phyloP scores from a whole-genome alignment of 2,113 vertebrate genomes.

The Synodontis membranacea region DNA sequence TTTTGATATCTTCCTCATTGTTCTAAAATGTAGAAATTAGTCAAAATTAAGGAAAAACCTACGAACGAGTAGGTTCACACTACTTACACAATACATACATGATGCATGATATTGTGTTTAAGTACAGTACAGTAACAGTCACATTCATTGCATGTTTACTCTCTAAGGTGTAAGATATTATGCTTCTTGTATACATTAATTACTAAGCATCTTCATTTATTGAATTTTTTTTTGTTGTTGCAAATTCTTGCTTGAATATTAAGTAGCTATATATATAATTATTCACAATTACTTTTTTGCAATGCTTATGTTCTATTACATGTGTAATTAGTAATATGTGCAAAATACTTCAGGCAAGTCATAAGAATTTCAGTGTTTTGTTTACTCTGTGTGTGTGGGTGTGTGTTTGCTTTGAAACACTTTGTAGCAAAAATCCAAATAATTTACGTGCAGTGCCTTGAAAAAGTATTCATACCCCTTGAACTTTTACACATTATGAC shows the following conservation, averaged over 20 bases:
- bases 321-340: neutral
- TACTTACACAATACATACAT: neutral
- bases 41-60: no score
- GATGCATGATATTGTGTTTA: neutral
- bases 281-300: neutral
- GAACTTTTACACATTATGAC: no score
- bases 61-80: no score
- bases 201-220: constrained; percentile 74
- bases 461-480: no score
- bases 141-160: constrained; percentile 74
- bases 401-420: neutral
- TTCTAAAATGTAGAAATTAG: no score
- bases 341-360: neutral
- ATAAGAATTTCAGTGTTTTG: neutral
- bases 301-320: neutral
- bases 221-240: constrained; percentile 70
- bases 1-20: no score
- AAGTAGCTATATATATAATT: neutral
- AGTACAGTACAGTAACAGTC: constrained; percentile 70
- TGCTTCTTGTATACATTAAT: constrained; percentile 67
- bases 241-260: constrained; percentile 23
- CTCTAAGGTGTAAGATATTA: constrained; percentile 65
- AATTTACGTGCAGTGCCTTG: no score
- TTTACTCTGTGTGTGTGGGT: neutral
- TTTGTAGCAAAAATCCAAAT: neutral